Conservation (phyloP, 1,140 invertebrate species). For the Dreissena polymorpha region DNA sequence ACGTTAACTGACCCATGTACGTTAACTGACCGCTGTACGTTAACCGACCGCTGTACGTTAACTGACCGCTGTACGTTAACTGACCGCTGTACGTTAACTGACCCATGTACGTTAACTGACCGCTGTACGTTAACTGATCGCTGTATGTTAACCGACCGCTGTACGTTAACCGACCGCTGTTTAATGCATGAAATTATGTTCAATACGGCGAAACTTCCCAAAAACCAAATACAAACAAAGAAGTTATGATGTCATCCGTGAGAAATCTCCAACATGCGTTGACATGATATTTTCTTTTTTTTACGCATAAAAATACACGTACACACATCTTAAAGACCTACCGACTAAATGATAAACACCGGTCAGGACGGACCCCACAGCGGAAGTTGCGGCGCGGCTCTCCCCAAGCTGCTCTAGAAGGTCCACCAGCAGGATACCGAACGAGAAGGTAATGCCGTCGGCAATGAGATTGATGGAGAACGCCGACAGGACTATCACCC, state of each 20-base stretch:
- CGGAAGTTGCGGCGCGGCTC: constrained; percentile 90
- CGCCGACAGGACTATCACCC: constrained; percentile 87
- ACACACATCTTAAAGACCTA: not conserved
- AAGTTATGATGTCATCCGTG: not conserved
- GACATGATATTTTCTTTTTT: not conserved
- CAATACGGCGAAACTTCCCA: not conserved
- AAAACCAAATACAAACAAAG: not conserved
- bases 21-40: too few species aligned
- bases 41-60: too few species aligned
- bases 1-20: too few species aligned
- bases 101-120: too few species aligned
- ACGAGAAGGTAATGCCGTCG: constrained; percentile 94
- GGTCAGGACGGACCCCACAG: constrained; percentile 92
- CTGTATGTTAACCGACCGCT: too few species aligned
- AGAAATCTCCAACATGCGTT: not conserved
- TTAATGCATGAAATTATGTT: too few species aligned
- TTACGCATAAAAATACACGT: not conserved
- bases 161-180: too few species aligned
- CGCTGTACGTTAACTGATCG: too few species aligned
- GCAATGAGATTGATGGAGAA: constrained; percentile 94
- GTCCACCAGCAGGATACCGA: constrained; percentile 92
- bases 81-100: too few species aligned
- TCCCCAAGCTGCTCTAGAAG: constrained; percentile 90
- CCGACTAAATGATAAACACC: constrained; percentile 86
- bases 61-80: too few species aligned